These are phyloP conservation scores for Harpagifer antarcticus DNA, from an alignment of 2,797 vertebrate genomes.

Conservation along the genomic window DNA sequence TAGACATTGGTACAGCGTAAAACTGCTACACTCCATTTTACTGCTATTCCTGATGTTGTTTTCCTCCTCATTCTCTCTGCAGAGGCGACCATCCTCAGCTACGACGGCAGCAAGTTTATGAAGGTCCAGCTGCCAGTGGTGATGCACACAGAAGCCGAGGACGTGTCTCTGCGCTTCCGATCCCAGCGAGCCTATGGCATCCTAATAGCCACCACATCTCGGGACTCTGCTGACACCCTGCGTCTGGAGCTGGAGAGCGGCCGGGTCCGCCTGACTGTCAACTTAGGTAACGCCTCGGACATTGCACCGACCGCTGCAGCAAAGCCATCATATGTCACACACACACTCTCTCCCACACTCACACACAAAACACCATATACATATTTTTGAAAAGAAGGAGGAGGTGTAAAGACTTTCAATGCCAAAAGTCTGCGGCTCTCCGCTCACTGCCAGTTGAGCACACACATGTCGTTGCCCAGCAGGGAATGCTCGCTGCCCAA, in stretches of 20 bases:
- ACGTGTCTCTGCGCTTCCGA: constrained; percentile 94
- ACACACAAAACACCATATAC: too few species aligned
- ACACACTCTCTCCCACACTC: not conserved
- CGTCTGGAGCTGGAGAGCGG: constrained; percentile 95
- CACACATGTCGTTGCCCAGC: constrained; percentile 86
- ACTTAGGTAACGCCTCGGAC: constrained; percentile 91
- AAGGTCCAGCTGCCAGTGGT: constrained; percentile 97
- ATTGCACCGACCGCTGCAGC: constrained; percentile 37
- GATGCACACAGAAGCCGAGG: constrained; percentile 98
- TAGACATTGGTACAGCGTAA: constrained; percentile 24
- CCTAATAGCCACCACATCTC: constrained; percentile 96
- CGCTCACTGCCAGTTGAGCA: constrained; percentile 95
- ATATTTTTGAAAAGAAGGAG: constrained; percentile 76
- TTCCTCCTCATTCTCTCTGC: constrained; percentile 32
- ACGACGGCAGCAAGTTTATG: constrained; percentile 99
- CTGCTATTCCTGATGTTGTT: constrained; percentile 27
- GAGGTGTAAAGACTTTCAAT: constrained; percentile 96
- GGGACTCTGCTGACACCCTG: constrained; percentile 95
- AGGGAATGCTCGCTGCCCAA: constrained; percentile 81
- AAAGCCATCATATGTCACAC: constrained; percentile 35
- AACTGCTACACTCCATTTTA: constrained; percentile 27
- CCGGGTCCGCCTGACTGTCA: constrained; percentile 96
- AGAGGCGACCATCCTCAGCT: constrained; percentile 98
- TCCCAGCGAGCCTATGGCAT: constrained; percentile 97
- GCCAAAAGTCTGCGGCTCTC: constrained; percentile 96